A percentile compares a stretch with the other conserved stretches of the same genome.
phyloP scores from a whole-genome alignment of 37 sponge, comb jelly and placozoan genomes.

The Theonella swinhoei region DNA sequence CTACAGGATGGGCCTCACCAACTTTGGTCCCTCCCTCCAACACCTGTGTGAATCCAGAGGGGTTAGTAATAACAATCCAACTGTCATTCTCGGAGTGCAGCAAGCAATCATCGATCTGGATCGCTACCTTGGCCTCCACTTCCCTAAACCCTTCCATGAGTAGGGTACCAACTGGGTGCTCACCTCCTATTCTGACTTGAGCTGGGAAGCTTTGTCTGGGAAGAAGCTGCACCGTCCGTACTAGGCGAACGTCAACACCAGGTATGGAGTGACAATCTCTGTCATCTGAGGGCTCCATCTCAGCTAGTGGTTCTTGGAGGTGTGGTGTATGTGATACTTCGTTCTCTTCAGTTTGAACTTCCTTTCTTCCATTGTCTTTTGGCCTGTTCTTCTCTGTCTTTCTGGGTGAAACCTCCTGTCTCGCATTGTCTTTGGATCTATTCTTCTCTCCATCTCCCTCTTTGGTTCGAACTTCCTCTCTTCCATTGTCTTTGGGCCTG shows the following conservation, averaged over 20 bases:
- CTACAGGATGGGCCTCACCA: background rate
- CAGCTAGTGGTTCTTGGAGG: too few relatives aligned
- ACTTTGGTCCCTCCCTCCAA: background rate
- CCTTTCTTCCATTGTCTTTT: too few relatives aligned
- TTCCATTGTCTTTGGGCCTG: too few relatives aligned
- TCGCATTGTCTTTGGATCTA: too few relatives aligned
- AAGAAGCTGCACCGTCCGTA: background rate
- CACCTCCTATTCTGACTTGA: background rate
- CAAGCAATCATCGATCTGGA: background rate
- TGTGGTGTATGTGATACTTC: too few relatives aligned
- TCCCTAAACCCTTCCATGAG: background rate
- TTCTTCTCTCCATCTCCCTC: too few relatives aligned
- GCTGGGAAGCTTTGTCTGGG: background rate
- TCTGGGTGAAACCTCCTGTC: too few relatives aligned
- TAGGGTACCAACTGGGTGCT: background rate
- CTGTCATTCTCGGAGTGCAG: background rate
- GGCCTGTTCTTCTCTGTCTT: too few relatives aligned
- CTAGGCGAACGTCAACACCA: background rate
- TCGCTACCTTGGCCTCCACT: background rate
- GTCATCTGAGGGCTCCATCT: too few relatives aligned
- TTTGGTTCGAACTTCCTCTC: too few relatives aligned
- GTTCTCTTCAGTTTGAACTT: too few relatives aligned
- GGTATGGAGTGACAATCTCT: background rate
- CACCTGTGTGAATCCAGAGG: background rate
- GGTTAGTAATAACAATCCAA: background rate